Conservation (phyloP, 2,113 vertebrate species). For the Fregata magnificens region DNA sequence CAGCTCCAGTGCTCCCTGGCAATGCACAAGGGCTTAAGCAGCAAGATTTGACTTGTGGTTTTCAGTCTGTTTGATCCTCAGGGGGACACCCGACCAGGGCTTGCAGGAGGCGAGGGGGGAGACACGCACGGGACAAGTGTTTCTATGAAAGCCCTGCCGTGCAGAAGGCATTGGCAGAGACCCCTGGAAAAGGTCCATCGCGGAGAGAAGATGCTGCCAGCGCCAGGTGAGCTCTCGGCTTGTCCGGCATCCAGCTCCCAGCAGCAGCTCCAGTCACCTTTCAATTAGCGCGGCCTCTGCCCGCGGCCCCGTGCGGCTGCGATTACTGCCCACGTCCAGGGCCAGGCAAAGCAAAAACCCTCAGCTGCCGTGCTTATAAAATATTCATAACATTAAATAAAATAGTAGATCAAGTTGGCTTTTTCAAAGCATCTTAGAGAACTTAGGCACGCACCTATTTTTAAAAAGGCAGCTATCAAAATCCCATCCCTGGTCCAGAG, state of each 20-base stretch:
- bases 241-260: neutral
- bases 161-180: neutral
- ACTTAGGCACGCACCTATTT: neutral
- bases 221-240: neutral
- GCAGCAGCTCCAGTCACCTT: neutral
- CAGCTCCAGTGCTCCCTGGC: neutral
- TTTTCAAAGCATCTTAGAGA: neutral
- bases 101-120: neutral
- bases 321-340: neutral
- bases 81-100: neutral
- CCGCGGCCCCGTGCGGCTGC: neutral
- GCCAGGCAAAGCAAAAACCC: neutral
- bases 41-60: neutral
- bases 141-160: neutral
- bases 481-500: neutral
- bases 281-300: neutral
- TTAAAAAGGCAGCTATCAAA: rapidly evolving
- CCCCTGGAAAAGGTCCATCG: neutral
- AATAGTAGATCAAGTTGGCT: neutral
- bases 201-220: neutral
- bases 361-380: neutral
- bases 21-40: neutral
- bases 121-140: neutral
- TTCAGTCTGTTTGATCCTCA: neutral
- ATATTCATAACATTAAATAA: neutral